Evolutionary conservation across 2,888 invertebrate species (phyloP).

Genomic region (Orthosia cruda): DNA sequence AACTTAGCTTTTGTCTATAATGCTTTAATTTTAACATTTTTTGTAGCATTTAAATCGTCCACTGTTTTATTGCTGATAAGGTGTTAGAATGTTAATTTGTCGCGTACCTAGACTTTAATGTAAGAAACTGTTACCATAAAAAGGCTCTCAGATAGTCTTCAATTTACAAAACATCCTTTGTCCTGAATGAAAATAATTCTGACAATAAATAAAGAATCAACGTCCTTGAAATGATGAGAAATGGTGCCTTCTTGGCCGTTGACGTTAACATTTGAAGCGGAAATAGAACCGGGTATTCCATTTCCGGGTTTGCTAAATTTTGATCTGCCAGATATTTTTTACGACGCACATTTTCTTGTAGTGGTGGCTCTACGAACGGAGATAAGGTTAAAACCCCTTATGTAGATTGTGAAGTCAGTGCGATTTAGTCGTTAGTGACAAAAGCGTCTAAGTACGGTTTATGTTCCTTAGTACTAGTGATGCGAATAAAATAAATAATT

Average conservation of each 20-base stretch:
- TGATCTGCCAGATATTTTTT: conserved; percentile 56
- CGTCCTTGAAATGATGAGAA: no score
- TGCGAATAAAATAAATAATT: not conserved
- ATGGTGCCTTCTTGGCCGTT: conserved; percentile 41
- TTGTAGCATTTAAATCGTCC: no score
- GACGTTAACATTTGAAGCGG: conserved; percentile 57
- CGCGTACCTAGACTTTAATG: not conserved
- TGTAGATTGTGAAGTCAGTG: conserved; percentile 39
- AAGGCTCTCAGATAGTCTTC: not conserved
- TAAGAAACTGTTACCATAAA: not conserved
- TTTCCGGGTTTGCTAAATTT: conserved; percentile 59
- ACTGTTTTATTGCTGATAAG: no score
- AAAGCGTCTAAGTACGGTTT: not conserved
- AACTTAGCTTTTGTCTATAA: not conserved
- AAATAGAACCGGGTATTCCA: conserved; percentile 61
- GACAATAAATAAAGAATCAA: no score
- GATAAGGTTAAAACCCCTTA: conserved; percentile 35
- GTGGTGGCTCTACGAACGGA: not conserved
- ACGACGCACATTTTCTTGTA: conserved; percentile 27
- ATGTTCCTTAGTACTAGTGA: not conserved
- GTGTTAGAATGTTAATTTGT: not conserved
- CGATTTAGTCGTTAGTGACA: conserved; percentile 1
- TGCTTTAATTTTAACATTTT: not conserved
- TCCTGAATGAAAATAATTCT: conserved; percentile 12
- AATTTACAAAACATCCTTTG: not conserved